Evolutionary conservation across 2,888 invertebrate species (phyloP), one percentile per base, ranked within the genome.

Genomic region (Frankliniella intonsa): DNA sequence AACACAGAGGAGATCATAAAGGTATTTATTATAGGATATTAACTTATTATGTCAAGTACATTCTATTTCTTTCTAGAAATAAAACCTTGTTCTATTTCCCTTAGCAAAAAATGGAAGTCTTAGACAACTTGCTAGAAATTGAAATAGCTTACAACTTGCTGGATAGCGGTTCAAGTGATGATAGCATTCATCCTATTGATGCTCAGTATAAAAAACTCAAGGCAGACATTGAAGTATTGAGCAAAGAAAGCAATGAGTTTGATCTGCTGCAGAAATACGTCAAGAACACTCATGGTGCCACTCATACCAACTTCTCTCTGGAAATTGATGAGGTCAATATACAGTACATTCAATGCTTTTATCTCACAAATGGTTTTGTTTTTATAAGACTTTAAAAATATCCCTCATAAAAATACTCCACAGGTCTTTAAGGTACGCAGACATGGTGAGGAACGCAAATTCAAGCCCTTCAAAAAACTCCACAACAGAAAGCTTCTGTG

Each of bases 81-180:
- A 81, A 1, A 69, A 7, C 49, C 8, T 50, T 80, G 19, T 80
- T 80, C 27, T 22, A 25, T 25, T 82, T 82, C 22, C n/a, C 27
- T 81, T 83, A 92, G 91, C 87, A 89, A 84, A 94, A 94, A 89
- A 88, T 91, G 19, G 94, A 94, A 84, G 97, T 99, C 97, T 88
- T 99, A 84, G 97, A 98, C 86, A 95, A 94, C 84, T 88, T 99
- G 82, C 89, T 97, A 86, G 99, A 99, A 88, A 95, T 99, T 85
- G 98, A 99, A 89, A 93, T 98, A 81, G 98, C 99, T 0, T 99
- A 97, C 89, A 96, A 90, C 86, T 88, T 99, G 86, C 89, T 99
- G 86, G 91, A 90, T 86, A 89, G 91, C 81, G 88, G 86, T 2
- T 88, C 88, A 14, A 88, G 87, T 10, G 88, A 88, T 0, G 87